Evolutionary conservation across 2,888 invertebrate species (phyloP).

Genomic region (Morpho deidamia): DNA sequence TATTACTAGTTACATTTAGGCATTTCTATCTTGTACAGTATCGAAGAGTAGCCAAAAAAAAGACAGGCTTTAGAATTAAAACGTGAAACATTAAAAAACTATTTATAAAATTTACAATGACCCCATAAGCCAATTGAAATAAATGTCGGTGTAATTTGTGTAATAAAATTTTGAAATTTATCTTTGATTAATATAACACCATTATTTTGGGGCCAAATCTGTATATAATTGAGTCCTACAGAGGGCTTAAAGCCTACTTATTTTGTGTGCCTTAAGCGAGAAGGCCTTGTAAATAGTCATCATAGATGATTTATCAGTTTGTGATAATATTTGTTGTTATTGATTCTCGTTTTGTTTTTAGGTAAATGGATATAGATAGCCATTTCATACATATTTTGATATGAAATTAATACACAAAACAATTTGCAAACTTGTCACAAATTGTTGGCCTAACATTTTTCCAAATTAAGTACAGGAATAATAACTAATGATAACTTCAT

Average conservation of each 20-base stretch:
- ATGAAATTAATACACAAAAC: too few species aligned
- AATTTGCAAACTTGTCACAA: too few species aligned
- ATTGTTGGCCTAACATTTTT: too few species aligned
- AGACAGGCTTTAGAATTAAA: too few species aligned
- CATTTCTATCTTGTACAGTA: too few species aligned
- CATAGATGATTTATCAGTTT: conserved; percentile 58
- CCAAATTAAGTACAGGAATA: too few species aligned
- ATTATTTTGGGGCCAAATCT: conserved; percentile 65
- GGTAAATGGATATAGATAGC: not conserved
- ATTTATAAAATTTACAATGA: not conserved
- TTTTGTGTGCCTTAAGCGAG: conserved; percentile 65
- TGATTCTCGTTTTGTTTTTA: conserved; percentile 17
- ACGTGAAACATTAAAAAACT: too few species aligned
- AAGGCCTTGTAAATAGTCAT: conserved; percentile 60
- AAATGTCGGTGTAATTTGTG: conserved; percentile 6
- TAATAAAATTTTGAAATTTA: conserved; percentile 8
- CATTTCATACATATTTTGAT: not conserved
- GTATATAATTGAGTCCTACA: conserved; percentile 43
- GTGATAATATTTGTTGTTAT: conserved; percentile 58
- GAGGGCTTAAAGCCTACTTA: conserved; percentile 58
- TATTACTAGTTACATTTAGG: too few species aligned
- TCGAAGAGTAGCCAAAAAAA: too few species aligned
- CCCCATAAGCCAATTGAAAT: not conserved
- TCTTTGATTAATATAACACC: conserved; percentile 20
- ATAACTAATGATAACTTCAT: too few species aligned